These are phyloP conservation scores for Drymodes brunneopygia DNA, from an alignment of 2,113 vertebrate species.

Conservation along the genomic window DNA sequence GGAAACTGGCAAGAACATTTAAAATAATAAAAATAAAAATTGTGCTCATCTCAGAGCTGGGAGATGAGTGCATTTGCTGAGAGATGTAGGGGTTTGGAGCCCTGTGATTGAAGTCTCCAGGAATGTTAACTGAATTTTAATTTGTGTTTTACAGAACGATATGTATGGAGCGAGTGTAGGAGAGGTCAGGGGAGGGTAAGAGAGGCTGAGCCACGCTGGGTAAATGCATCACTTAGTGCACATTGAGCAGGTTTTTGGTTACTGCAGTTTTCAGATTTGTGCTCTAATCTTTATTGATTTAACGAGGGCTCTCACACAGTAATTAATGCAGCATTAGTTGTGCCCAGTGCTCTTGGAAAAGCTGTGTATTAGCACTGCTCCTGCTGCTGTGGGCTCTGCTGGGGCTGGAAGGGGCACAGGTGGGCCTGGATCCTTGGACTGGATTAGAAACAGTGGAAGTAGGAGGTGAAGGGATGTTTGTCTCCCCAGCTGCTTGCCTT, in stretches of 20 bases:
- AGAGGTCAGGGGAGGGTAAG: conserved; percentile 19
- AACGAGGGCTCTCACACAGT: not conserved
- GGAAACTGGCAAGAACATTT: conserved; percentile 63
- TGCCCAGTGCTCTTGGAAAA: not conserved
- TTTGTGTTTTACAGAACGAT: not conserved
- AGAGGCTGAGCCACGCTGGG: not conserved
- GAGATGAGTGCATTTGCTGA: conserved; percentile 29
- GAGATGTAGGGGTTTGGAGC: not conserved
- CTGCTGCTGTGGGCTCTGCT: not conserved
- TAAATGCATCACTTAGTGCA: not conserved
- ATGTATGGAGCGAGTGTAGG: not conserved
- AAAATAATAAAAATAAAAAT: conserved; percentile 67
- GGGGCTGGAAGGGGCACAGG: not conserved
- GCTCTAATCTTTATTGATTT: not conserved
- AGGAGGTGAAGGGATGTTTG: not conserved
- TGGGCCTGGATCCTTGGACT: not conserved
- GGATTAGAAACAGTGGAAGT: not conserved
- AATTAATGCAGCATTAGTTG: not conserved
- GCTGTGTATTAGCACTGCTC: not conserved
- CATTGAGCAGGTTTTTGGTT: not conserved
- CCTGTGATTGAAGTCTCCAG: conserved; percentile 19
- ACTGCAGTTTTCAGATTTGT: not conserved
- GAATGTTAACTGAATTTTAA: conserved; percentile 46
- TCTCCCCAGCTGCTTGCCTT: not conserved
- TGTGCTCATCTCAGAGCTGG: conserved; percentile 35